Percentiles rank a stretch among this genome's conserved stretches.
Conservation (phyloP, 1,140 invertebrate genomes). For the Maniola jurtina region DNA sequence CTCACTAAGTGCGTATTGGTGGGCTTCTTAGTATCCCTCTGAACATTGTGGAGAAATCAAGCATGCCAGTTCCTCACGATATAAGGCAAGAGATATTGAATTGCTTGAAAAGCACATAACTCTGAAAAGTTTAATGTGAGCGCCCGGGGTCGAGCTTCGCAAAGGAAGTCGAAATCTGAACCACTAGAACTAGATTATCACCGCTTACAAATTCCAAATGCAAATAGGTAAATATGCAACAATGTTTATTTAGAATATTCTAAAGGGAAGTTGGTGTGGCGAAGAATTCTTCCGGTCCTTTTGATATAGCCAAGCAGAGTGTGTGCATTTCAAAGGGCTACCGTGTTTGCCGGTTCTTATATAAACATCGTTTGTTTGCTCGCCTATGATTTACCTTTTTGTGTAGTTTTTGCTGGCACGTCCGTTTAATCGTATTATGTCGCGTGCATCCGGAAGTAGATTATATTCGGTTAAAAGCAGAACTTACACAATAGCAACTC, state of each 20-base stretch:
- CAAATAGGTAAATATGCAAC: slow-evolving; percentile 1
- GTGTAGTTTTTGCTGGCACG: slow-evolving; percentile 46
- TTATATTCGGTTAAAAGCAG: slow-evolving; percentile 20
- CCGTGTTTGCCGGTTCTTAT: slow-evolving; percentile 49
- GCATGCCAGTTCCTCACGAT: no score
- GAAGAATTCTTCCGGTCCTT: slow-evolving; percentile 60
- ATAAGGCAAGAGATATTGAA: no score
- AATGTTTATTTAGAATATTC: slow-evolving; percentile 10
- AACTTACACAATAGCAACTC: slow-evolving; percentile 19
- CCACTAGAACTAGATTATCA: no score
- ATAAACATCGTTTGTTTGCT: slow-evolving; percentile 60
- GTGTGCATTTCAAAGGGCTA: slow-evolving; percentile 55
- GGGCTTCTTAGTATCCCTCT: no score
- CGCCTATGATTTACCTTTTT: slow-evolving; percentile 54
- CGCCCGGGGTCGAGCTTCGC: no score
- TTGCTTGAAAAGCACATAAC: no score
- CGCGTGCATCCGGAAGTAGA: slow-evolving; percentile 44
- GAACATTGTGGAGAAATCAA: no score
- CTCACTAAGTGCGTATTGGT: no score
- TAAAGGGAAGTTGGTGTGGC: slow-evolving; percentile 28
- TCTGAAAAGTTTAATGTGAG: no score
- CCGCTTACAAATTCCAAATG: background rate
- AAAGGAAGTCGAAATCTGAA: no score
- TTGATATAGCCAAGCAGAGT: slow-evolving; percentile 51
- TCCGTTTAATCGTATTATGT: slow-evolving; percentile 52